These are phyloP conservation scores for Drosophila paracracens DNA, from an alignment of 2,888 invertebrate genomes.

Conservation along the genomic window DNA sequence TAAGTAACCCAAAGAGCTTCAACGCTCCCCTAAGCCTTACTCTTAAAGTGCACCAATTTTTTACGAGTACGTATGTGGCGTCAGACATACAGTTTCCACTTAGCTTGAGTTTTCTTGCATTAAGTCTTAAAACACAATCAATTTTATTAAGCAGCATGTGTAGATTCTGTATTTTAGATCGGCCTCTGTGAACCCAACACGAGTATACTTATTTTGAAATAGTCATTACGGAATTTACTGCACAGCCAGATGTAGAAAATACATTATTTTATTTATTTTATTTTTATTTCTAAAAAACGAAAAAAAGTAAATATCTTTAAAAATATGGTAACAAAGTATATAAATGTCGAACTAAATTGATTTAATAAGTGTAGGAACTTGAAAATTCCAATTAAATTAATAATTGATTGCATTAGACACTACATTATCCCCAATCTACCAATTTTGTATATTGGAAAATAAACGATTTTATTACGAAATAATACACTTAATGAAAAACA, in stretches of 20 bases:
- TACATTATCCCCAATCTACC: background rate
- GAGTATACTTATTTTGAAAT: constrained; percentile 2
- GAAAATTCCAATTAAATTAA: background rate
- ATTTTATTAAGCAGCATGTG: constrained; percentile 42
- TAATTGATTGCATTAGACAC: background rate
- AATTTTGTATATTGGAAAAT: background rate
- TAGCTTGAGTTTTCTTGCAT: constrained; percentile 13
- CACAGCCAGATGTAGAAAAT: background rate
- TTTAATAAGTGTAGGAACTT: background rate
- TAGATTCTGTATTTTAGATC: constrained; percentile 8
- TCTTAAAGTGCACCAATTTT: constrained; percentile 60
- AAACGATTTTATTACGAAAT: background rate
- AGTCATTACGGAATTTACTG: background rate
- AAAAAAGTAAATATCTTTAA: background rate
- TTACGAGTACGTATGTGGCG: constrained; percentile 30
- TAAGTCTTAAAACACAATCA: constrained; percentile 58
- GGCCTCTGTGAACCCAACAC: background rate
- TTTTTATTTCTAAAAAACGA: background rate
- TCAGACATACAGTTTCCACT: constrained; percentile 17
- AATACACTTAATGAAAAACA: background rate
- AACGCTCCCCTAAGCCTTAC: constrained; percentile 51
- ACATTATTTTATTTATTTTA: background rate
- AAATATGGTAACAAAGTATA: background rate
- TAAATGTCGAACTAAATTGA: background rate
- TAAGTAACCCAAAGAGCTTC: constrained; percentile 54